Percentiles rank a stretch among this genome's conserved stretches.
Conservation (phyloP, 2,888 invertebrate species). For the Meiosimyza decipiens region DNA sequence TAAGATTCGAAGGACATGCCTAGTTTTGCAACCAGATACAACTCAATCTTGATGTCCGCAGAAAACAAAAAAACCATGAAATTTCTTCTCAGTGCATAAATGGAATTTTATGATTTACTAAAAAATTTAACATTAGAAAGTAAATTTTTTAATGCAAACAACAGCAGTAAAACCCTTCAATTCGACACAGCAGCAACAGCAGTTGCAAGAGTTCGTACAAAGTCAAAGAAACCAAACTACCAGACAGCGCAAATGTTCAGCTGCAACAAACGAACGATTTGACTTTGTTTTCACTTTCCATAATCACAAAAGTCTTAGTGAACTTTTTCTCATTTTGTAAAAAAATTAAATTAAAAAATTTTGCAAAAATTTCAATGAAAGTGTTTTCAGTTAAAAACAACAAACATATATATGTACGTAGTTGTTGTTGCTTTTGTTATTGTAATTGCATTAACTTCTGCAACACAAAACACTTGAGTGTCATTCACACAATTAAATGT, state of each 20-base stretch:
- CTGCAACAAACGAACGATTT: neutral
- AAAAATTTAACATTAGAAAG: too few relatives aligned
- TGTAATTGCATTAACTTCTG: neutral
- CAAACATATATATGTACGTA: neutral
- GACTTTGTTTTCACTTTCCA: constrained; percentile 17
- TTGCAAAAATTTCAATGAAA: constrained; percentile 9
- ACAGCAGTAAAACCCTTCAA: neutral
- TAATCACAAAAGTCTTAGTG: neutral
- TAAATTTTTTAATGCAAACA: too few relatives aligned
- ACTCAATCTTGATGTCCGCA: too few relatives aligned
- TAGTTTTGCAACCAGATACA: too few relatives aligned
- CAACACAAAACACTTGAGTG: neutral
- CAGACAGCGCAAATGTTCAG: neutral
- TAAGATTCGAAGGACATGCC: too few relatives aligned
- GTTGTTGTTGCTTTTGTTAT: neutral
- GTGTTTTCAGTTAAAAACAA: neutral
- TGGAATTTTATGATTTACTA: too few relatives aligned
- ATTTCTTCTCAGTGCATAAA: too few relatives aligned
- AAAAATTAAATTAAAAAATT: neutral
- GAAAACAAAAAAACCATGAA: too few relatives aligned
- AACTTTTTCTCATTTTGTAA: neutral
- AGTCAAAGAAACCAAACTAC: neutral
- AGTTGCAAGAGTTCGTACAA: neutral
- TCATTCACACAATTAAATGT: constrained; percentile 15
- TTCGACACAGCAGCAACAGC: neutral